phyloP scores from a whole-genome alignment of 2,888 invertebrate species.

The Xylota sylvarum region DNA sequence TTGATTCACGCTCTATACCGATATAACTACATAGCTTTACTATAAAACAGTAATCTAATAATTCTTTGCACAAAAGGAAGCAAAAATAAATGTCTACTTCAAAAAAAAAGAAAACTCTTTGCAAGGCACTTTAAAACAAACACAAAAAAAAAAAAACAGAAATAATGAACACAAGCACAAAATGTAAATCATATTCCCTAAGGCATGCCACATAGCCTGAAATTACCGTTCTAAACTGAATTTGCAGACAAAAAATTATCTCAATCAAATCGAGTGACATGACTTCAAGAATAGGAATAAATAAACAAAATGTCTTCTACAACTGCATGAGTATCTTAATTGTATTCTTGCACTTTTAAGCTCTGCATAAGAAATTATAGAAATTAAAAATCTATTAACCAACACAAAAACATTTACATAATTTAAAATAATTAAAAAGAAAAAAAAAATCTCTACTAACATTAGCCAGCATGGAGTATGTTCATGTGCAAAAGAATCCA shows the following conservation, averaged over 20 bases:
- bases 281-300: not conserved
- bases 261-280: too few relatives aligned
- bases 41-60: not conserved
- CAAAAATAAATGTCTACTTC: not conserved
- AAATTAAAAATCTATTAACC: not conserved
- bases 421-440: not conserved
- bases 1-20: too few relatives aligned
- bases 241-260: too few relatives aligned
- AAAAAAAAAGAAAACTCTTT: conserved; percentile 36
- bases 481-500: conserved; percentile 3
- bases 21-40: too few relatives aligned
- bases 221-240: too few relatives aligned
- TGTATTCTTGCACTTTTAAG: not conserved
- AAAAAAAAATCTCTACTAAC: conserved; percentile 1
- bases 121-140: conserved; percentile 48
- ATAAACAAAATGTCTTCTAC: not conserved
- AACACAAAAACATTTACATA: not conserved
- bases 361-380: not conserved
- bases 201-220: not conserved
- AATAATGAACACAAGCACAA: not conserved
- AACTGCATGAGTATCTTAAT: not conserved
- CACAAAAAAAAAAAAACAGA: conserved; percentile 11
- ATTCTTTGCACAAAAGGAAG: not conserved
- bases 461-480: not conserved
- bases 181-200: not conserved